Conservation (phyloP, 1,140 invertebrate species). For the Penaeus japonicus region DNA sequence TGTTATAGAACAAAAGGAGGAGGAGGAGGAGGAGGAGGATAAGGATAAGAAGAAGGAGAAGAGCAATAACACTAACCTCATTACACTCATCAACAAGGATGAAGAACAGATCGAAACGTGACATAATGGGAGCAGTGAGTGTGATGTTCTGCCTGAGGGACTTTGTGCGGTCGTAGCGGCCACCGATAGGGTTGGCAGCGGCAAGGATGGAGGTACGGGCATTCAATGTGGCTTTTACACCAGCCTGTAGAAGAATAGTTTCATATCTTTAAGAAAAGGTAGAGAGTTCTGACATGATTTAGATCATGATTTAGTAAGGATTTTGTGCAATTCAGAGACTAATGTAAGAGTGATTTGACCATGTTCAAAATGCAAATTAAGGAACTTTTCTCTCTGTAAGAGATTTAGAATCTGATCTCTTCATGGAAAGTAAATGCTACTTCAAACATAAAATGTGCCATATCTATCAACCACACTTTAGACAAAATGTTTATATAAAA, state of each 20-base stretch:
- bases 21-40: neutral
- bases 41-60: neutral
- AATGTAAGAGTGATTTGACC: neutral
- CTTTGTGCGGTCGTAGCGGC: slow-evolving; percentile 93
- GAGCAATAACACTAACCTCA: slow-evolving; percentile 70
- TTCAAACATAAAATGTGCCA: slow-evolving; percentile 28
- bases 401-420: too few species aligned
- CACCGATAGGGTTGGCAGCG: slow-evolving; percentile 96
- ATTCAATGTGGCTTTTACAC: slow-evolving; percentile 96
- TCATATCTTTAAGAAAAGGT: neutral
- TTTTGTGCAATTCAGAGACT: too few species aligned
- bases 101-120: slow-evolving; percentile 98
- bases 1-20: neutral
- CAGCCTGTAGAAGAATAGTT: slow-evolving; percentile 73
- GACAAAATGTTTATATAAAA: neutral
- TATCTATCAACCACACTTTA: neutral
- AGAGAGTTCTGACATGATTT: neutral
- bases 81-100: slow-evolving; percentile 96
- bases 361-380: too few species aligned
- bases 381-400: too few species aligned
- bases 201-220: slow-evolving; percentile 97
- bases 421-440: too few species aligned
- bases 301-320: too few species aligned
- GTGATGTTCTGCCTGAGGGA: slow-evolving; percentile 95
- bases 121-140: slow-evolving; percentile 97